A percentile compares a stretch with the other conserved stretches of the same genome.
These are phyloP conservation scores for Cricetomys ansorgei DNA, from an alignment of 2,113 vertebrate genomes.

Conservation along the genomic window DNA sequence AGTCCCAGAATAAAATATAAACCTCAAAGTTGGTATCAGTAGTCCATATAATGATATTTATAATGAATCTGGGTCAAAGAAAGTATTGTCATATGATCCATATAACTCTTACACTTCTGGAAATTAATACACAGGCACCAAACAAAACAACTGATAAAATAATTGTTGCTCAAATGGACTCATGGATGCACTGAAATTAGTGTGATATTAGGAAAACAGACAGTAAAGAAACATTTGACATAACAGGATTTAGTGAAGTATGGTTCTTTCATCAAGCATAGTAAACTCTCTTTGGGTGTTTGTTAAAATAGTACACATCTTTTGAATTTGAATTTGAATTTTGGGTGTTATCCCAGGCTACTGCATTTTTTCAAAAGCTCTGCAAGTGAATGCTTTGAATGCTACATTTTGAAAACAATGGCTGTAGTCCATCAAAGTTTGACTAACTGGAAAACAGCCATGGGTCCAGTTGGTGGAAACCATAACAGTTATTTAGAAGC, in stretches of 20 bases:
- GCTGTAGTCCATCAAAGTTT: neutral
- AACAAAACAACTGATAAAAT: neutral
- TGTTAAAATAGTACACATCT: neutral
- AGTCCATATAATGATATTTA: neutral
- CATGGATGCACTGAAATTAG: neutral
- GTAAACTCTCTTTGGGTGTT: neutral
- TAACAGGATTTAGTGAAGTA: neutral
- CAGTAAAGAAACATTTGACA: neutral
- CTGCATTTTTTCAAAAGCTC: neutral
- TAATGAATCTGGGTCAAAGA: neutral
- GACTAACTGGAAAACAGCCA: neutral
- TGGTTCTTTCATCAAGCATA: neutral
- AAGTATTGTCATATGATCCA: neutral
- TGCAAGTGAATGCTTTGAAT: neutral
- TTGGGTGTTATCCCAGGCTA: neutral
- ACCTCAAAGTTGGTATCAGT: neutral
- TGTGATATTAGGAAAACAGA: neutral
- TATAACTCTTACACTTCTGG: neutral
- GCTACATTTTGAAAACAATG: neutral
- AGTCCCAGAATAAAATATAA: neutral
- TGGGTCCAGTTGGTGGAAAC: neutral
- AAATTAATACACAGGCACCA: neutral
- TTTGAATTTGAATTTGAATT: constrained; percentile 20
- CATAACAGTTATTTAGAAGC: neutral
- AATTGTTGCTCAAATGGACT: neutral